A percentile compares a stretch with the other conserved stretches of the same genome.
phyloP scores from a whole-genome alignment of 2,888 invertebrate species.

The Melolontha melolontha region DNA sequence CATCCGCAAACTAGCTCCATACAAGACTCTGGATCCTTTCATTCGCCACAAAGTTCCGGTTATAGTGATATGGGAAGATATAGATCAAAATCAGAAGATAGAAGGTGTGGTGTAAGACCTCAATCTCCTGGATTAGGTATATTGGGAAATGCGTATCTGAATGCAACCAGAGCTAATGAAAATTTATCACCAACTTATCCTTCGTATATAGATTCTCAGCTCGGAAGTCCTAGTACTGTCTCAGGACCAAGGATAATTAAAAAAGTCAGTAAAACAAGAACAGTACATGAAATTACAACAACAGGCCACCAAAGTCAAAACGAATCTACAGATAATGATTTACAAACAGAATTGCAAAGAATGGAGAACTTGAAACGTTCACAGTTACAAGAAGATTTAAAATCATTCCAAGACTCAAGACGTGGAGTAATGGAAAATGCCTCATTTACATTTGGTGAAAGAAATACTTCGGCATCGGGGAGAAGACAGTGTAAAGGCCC shows the following conservation, averaged over 20 bases:
- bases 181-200: too few relatives aligned
- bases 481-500: background rate
- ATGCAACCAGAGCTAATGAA: conserved; percentile 7
- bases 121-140: conserved; percentile 6
- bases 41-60: too few relatives aligned
- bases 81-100: too few relatives aligned
- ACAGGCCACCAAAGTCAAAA: background rate
- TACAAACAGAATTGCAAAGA: conserved; percentile 22
- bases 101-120: too few relatives aligned
- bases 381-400: conserved; percentile 35
- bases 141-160: conserved; percentile 11
- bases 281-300: conserved; percentile 10
- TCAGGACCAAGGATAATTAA: background rate
- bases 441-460: conserved; percentile 17
- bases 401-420: conserved; percentile 42
- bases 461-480: background rate
- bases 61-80: too few relatives aligned
- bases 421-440: conserved; percentile 39
- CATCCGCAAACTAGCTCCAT: background rate
- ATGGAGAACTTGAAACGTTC: conserved; percentile 36
- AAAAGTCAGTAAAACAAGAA: conserved; percentile 7
- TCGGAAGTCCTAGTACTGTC: background rate
- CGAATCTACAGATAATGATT: background rate
- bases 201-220: background rate
- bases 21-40: too few relatives aligned